phyloP scores from a whole-genome alignment of 2,888 invertebrate species.

The Crocallis elinguaria region DNA sequence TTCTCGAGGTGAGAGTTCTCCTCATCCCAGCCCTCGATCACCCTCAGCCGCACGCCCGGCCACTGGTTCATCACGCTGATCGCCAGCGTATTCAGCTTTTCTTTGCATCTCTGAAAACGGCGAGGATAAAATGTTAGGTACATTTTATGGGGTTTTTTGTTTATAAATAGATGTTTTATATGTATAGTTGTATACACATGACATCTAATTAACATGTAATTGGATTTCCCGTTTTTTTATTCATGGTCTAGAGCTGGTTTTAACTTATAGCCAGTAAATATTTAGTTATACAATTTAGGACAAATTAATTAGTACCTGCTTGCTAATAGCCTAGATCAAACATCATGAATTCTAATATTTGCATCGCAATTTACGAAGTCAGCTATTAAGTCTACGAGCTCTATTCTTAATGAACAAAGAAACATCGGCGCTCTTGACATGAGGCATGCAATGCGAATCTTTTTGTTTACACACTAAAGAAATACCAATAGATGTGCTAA shows the following conservation, averaged over 20 bases:
- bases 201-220: background rate
- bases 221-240: background rate
- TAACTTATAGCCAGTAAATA: too few relatives aligned
- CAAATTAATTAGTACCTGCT: conserved; percentile 25
- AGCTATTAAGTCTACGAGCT: conserved; percentile 1
- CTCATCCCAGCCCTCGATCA: conserved; percentile 98
- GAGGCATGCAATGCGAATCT: conserved; percentile 59
- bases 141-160: background rate
- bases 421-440: conserved; percentile 45
- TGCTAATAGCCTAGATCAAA: conserved; percentile 29
- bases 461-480: conserved; percentile 73
- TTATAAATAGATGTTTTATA: too few relatives aligned
- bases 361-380: conserved; percentile 48
- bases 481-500: conserved; percentile 72
- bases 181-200: background rate
- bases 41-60: conserved; percentile 96
- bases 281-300: conserved; percentile 2
- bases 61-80: conserved; percentile 99
- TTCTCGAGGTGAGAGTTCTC: conserved; percentile 90
- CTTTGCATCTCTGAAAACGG: conserved; percentile 95
- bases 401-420: conserved; percentile 35
- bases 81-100: conserved; percentile 96
- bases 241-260: too few relatives aligned
- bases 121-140: background rate
- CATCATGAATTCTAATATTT: conserved; percentile 45